Evolutionary conservation across 2,888 invertebrate species (phyloP), one percentile per base, ranked within the genome.

Genomic region (Patella depressa): DNA sequence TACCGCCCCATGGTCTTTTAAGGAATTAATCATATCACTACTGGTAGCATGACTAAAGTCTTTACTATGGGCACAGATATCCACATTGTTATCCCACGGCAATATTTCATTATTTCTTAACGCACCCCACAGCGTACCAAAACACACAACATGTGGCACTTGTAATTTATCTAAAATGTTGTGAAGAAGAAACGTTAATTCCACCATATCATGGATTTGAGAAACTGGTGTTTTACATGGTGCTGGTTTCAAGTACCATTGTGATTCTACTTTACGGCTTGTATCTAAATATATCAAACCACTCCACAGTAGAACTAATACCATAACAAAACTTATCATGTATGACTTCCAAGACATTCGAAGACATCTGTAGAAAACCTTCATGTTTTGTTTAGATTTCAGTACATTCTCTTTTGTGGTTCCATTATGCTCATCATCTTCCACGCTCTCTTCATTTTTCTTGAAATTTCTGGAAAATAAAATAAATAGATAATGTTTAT

Each of bases 41-140:
- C 53, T n/a, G 53, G 15, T 53, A 69, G 69, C 53, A 2, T 14
- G 9, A 75, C 11, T 75, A 65, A n/a, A 45, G 45, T 53, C 72
- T 72, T 53, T 53, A 53, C 5, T 29, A 17, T 55, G 72, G 29
- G 93, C 85, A 85, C 94, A 94, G 15, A 94, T 85, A 80, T 93
- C 93, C 12, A 93, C 89, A 84, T 93, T 92, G 71, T 91, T 90
- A 79, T 93, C 93, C 94, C 94, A 94, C 0, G 93, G 93, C 12
- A 93, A 88, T n/a, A 93, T 92, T 24, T 92, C 90, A 9, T 93
- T 92, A 69, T 92, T 88, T 79, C 93, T 91, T 69, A 94, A 91
- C 82, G 93, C 93, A 74, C 93, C 93, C 94, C 94, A 94, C 3
- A 94, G 91, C 14, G 93, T 92, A 53, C 93, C 93, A 81, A 93